Evolutionary conservation across 2,888 invertebrate genomes (phyloP), one percentile per base, ranked within the genome.

Genomic region (Caenorhabditis plicata): DNA sequence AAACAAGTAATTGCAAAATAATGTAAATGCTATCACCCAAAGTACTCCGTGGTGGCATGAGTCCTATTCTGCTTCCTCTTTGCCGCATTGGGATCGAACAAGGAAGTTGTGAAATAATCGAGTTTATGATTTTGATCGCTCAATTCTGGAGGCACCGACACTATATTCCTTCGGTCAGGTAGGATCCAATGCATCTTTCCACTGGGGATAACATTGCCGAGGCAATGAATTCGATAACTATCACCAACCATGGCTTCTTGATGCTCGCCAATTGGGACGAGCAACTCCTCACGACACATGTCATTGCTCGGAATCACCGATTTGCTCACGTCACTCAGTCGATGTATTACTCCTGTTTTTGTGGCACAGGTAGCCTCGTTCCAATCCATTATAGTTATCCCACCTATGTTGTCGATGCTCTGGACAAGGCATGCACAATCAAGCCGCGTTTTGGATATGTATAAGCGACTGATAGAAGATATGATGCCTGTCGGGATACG

Each of bases 311-410:
- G n/a, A 17, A 39, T 20, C 13, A 11, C 13, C 9, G 33, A 22
- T 27, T 41, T 15, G 17, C 15, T 43, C 3, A 43, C 5, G n/a
- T 36, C 46, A n/a, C 36, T 35, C 46, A 46, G 17, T 22, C 42
- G 23, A 11, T 58, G 45, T 40, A 47, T 57, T n/a, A 41, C 45
- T 8, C 62, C 62, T 2, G 33, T 45, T 22, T 55, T 58, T 2
- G 56, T 52, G 17, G 32, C 50, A 31, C 66, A 66, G 2, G 55
- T 56, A 15, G 58, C 53, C 11, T 52, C 29, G n/a, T 52, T 49
- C 66, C 66, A 66, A 35, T 66, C 66, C 13, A 48, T 38, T 4
- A 66, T 56, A 4, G 66, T 63, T 2, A 62, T 54, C 15, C 52
- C 52, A 5, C 54, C 58, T 20, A 52, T 40, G 8, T 52, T 46